These are phyloP conservation scores for Girardia tigrina DNA, from an alignment of 2,888 invertebrate species.

Conservation along the genomic window DNA sequence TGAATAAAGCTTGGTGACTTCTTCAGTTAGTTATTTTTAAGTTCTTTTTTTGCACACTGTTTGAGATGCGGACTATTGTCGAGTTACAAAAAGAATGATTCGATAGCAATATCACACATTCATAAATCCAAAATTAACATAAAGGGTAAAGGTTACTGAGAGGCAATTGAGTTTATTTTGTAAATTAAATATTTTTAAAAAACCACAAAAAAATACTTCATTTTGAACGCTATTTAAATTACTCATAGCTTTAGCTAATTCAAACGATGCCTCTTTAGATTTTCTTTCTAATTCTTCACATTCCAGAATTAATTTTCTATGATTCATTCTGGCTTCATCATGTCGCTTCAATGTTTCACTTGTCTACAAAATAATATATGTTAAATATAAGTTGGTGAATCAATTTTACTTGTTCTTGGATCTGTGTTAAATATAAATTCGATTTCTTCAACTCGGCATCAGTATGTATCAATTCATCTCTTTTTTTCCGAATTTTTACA, in stretches of 20 bases:
- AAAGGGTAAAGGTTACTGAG: too few species aligned
- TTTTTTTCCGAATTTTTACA: neutral
- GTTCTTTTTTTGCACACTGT: too few species aligned
- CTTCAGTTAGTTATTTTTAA: too few species aligned
- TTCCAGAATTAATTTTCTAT: neutral
- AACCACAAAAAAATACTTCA: neutral
- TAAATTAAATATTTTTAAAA: too few species aligned
- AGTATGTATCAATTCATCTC: neutral
- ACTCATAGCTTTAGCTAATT: neutral
- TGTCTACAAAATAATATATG: neutral
- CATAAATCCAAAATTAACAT: too few species aligned
- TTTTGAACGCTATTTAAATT: neutral
- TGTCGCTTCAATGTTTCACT: neutral
- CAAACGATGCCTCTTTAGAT: neutral
- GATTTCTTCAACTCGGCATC: neutral
- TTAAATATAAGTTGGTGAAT: neutral
- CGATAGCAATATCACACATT: too few species aligned
- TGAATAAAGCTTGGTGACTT: too few species aligned
- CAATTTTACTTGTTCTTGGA: constrained; percentile 17
- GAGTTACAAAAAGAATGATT: too few species aligned
- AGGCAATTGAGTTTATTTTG: too few species aligned
- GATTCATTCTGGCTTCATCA: neutral
- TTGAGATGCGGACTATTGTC: too few species aligned
- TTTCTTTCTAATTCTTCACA: neutral
- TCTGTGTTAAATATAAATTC: neutral